Conservation (phyloP, 2,113 vertebrate genomes). For the Elachura formosa region DNA sequence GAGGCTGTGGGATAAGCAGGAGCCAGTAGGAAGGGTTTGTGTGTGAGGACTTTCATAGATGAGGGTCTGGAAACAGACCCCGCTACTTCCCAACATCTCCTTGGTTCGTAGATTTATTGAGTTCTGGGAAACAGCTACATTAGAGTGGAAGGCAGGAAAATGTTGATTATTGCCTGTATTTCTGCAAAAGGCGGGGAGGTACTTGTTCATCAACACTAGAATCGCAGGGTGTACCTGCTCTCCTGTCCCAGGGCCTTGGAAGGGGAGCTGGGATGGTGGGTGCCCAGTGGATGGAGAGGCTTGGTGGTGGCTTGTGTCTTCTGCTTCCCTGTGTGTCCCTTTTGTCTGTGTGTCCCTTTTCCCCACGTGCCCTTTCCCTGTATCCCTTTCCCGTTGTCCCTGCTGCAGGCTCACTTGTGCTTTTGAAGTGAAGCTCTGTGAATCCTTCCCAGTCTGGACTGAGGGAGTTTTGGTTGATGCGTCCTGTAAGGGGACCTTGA, state of each 20-base stretch:
- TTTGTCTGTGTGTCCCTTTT: neutral
- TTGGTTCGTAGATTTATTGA: neutral
- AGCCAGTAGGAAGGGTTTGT: neutral
- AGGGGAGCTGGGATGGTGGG: neutral
- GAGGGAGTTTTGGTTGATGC: neutral
- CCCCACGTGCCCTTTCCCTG: neutral
- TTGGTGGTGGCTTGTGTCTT: neutral
- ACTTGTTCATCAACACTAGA: accelerated
- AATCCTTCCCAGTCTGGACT: accelerated
- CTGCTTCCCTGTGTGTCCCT: neutral
- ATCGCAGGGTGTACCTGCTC: neutral
- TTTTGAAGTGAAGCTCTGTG: neutral
- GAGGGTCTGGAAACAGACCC: neutral
- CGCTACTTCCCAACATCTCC: accelerated
- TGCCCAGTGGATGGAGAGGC: neutral
- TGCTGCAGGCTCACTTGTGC: neutral
- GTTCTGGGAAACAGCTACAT: neutral
- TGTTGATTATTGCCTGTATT: neutral
- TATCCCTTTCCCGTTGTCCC: neutral
- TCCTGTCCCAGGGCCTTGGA: accelerated
- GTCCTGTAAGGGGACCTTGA: neutral
- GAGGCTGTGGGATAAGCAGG: neutral
- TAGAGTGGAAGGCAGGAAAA: neutral
- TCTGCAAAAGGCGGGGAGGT: neutral
- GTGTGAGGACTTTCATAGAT: neutral